phyloP scores from a whole-genome alignment of 92 coral and sea anemone genomes.

The Scolanthus callimorphus region DNA sequence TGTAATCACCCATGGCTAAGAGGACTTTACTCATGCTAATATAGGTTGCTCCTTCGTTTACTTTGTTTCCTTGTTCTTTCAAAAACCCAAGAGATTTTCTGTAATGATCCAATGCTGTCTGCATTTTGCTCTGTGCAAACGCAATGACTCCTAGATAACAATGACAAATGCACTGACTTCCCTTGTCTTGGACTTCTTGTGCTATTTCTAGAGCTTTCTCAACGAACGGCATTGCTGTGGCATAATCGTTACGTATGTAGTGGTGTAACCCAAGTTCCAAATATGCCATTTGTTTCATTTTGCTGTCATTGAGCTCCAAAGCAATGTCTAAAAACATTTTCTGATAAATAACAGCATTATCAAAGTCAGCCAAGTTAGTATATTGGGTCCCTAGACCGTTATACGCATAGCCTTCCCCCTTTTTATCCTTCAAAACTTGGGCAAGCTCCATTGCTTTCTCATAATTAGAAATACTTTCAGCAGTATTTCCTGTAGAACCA shows the following conservation, averaged over 20 bases:
- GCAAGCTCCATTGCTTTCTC: too few relatives aligned
- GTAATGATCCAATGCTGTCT: slow-evolving; percentile 1
- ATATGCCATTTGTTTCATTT: neutral
- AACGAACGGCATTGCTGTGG: neutral
- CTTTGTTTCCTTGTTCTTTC: neutral
- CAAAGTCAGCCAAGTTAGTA: neutral
- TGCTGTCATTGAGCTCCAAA: neutral
- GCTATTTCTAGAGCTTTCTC: neutral
- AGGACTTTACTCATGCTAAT: neutral
- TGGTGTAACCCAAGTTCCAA: neutral
- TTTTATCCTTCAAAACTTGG: too few relatives aligned
- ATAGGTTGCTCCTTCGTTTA: neutral
- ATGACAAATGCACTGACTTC: neutral
- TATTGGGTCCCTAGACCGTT: neutral
- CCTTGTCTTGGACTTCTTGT: neutral
- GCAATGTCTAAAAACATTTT: neutral
- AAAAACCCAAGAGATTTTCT: slow-evolving; percentile 2
- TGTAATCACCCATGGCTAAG: neutral
- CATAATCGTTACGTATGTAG: neutral
- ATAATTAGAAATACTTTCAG: too few relatives aligned
- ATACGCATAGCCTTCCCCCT: neutral
- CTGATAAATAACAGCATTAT: neutral
- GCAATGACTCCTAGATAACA: neutral
- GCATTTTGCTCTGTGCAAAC: neutral
- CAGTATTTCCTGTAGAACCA: too few relatives aligned